Evolutionary conservation across 2,113 vertebrate species (phyloP), one percentile per base, ranked within the genome.

Genomic region (Trogon melanurus): DNA sequence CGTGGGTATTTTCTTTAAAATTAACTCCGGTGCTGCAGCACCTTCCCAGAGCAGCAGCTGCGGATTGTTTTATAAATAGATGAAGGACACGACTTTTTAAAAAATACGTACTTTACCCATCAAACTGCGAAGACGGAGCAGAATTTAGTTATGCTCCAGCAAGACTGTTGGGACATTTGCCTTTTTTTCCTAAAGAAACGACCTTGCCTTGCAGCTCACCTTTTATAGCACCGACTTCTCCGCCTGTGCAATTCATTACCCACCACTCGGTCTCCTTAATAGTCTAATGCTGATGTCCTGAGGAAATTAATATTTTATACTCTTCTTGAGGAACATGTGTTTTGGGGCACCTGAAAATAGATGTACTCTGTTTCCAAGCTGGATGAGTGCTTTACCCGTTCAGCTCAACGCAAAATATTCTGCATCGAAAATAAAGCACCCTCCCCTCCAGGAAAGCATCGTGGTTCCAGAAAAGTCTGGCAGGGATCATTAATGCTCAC

Each of bases 261-360:
- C 69, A 84, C 48, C n/a, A 64, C 65, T 83, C 11, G 0, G 36
- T 84, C 79, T 92, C 62, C 91, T 86, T 26, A 2, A 30, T 48
- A 89, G 57, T 26, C 70, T 47, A n/a, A 45, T 48, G 73, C 74
- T 58, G 36, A 81, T 79, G 19, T 89, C 80, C 82, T 45, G n/a
- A 50, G 72, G 79, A 95, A 83, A 92, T 84, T 4, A 66, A 66
- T 67, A 93, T 91, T 94, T 95, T 83, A 95, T 74, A 74, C 54
- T 51, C 48, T 88, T 83, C 75, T 72, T 83, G 79, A 88, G 60
- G 66, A 90, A 67, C 76, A 32, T 48, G 41, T 75, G 72, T 45
- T 90, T 75, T 70, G 61, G 57, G 45, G 85, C 53, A 83, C 65
- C 88, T 94, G 88, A 79, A 96, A 91, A 88, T 23, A 88, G 72